Percentiles rank a stretch among this genome's conserved stretches.
phyloP scores from a whole-genome alignment of 2,888 invertebrate genomes.

The Apodemia mormo region DNA sequence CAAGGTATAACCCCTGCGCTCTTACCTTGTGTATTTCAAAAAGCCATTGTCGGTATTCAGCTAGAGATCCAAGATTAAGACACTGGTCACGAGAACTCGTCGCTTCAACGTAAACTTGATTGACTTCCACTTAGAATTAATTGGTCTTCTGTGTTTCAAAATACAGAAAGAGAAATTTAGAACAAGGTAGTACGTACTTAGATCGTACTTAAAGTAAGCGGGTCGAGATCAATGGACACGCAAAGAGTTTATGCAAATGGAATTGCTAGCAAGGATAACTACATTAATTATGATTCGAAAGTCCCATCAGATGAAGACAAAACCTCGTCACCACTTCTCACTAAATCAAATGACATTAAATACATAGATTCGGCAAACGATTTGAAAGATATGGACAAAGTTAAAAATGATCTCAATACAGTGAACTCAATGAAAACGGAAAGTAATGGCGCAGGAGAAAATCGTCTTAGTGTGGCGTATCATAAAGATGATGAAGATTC shows the following conservation, averaged over 20 bases:
- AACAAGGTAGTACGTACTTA: constrained; percentile 43
- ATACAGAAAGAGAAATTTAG: constrained; percentile 48
- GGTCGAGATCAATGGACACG: constrained; percentile 70
- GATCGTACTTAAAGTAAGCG: constrained; percentile 56
- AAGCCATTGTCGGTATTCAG: constrained; percentile 76
- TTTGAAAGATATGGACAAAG: constrained; percentile 48
- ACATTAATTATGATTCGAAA: constrained; percentile 63
- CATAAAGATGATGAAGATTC: constrained; percentile 65
- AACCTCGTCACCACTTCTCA: constrained; percentile 70
- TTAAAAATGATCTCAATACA: constrained; percentile 63
- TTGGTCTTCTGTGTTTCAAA: constrained; percentile 49
- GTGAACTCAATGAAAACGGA: constrained; percentile 68
- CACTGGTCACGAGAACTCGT: constrained; percentile 74
- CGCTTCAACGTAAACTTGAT: constrained; percentile 61
- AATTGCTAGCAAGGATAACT: constrained; percentile 70
- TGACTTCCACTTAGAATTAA: constrained; percentile 52
- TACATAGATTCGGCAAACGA: constrained; percentile 62
- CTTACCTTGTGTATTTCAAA: constrained; percentile 73
- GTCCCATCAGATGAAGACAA: constrained; percentile 77
- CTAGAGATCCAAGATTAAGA: constrained; percentile 84
- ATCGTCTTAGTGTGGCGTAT: constrained; percentile 60
- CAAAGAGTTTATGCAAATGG: constrained; percentile 70
- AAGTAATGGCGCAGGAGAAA: constrained; percentile 43
- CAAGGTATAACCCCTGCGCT: constrained; percentile 75
- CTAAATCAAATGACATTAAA: constrained; percentile 58